Base-by-base conservation (phyloP, 2,113 vertebrate genomes). In the Toxotes jaculatrix region DNA sequence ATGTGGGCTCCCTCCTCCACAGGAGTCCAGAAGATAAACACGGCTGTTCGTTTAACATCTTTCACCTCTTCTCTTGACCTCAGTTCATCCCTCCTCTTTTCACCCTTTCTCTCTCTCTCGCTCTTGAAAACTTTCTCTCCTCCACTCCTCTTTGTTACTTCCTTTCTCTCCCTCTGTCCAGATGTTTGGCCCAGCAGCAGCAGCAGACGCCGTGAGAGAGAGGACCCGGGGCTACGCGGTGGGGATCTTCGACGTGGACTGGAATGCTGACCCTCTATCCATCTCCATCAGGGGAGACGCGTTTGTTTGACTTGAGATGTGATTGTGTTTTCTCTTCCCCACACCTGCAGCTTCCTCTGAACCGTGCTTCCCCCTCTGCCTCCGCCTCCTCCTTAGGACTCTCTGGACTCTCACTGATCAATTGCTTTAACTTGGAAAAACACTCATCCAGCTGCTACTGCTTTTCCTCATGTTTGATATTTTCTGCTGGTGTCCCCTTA, bases 301-400 rank as follows among this genome's bases (percentile, higher is more conserved):
- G 83, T 89, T 88, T 91, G 92, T 93, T 93, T 93, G 91, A 93
- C 93, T 93, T 93, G 92, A 87, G 90, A 80, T 93, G 90, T 92
- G 93, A 93, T 93, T 88, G 87, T 94, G 93, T 94, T 93, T 94
- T 93, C 92, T 91, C 94, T 93, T 91, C 88, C 88, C 88, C 92
- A 92, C 94, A 95, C 94, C 94, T 95, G 94, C 89, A 89, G 90
- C 86, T 92, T 92, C 93, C 91, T 92, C 92, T 87, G 80, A 88
- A 78, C 86, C 88, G 10, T 74, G 67, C 51, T 45, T 60, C 63
- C 70, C 51, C 72, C 19, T 16, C 32, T 13, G 0, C 43, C 38
- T 1, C 63, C 31, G 43, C 65, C 49, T 47, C 49, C 80, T 55
- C 76, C 57, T 74, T 60, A 31, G 72, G 66, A 57, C 71, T 73